A percentile compares a stretch with the other conserved stretches of the same genome.
Evolutionary conservation across 2,113 vertebrate genomes (phyloP).

Genomic region (Cryptomyrus ogoouensis): DNA sequence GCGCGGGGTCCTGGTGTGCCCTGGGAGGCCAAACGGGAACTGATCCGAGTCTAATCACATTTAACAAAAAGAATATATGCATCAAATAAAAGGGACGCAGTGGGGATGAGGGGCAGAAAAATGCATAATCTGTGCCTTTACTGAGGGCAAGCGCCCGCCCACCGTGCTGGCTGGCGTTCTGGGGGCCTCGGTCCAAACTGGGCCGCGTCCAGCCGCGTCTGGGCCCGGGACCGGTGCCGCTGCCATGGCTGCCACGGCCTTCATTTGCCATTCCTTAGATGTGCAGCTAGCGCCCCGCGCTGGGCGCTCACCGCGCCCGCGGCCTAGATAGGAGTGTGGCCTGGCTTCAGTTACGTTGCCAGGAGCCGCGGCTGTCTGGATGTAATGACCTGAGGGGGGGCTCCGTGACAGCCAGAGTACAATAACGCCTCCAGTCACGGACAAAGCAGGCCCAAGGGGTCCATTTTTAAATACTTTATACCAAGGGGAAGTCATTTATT

Average conservation of each 20-base stretch:
- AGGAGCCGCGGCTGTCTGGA: slow-evolving; percentile 59
- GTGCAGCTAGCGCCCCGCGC: slow-evolving; percentile 37
- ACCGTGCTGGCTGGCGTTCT: slow-evolving; percentile 38
- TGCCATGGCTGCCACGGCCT: slow-evolving; percentile 35
- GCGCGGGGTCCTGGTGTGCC: background rate
- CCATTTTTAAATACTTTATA: slow-evolving; percentile 76
- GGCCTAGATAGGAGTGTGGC: slow-evolving; percentile 64
- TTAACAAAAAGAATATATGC: slow-evolving; percentile 74
- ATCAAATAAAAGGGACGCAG: slow-evolving; percentile 63
- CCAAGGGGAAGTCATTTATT: slow-evolving; percentile 58
- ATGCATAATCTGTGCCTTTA: slow-evolving; percentile 66
- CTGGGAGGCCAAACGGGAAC: background rate
- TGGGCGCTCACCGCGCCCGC: slow-evolving; percentile 35
- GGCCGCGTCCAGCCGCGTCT: slow-evolving; percentile 47
- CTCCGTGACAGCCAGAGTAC: slow-evolving; percentile 67
- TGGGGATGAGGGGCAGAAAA: slow-evolving; percentile 32
- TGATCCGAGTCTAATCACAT: slow-evolving; percentile 31
- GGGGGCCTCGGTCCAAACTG: slow-evolving; percentile 33
- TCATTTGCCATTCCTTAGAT: slow-evolving; percentile 58
- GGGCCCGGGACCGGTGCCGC: slow-evolving; percentile 44
- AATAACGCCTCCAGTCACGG: slow-evolving; percentile 70
- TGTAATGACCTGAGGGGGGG: slow-evolving; percentile 73
- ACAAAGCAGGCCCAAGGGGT: slow-evolving; percentile 71
- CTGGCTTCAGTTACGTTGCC: slow-evolving; percentile 59
- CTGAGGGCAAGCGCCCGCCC: slow-evolving; percentile 61